Evolutionary conservation across 2,113 vertebrate species (phyloP), one percentile per base, ranked within the genome.

Genomic region (Mesocricetus auratus): DNA sequence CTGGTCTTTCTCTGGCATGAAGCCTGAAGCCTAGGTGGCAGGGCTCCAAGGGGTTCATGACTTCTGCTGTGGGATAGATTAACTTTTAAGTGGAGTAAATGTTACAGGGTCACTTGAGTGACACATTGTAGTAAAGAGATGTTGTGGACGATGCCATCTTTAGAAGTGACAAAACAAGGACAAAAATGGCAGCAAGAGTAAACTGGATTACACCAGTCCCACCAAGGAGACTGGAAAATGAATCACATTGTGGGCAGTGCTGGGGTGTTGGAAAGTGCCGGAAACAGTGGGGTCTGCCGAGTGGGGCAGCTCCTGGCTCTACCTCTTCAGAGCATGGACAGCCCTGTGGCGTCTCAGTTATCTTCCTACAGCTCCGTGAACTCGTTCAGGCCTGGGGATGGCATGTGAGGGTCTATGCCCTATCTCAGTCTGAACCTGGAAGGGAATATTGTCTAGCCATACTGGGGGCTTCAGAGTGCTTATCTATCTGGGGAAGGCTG

Each of bases 381-480:
- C 53, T 47, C 31, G 15, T 15, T 1, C 64, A 45, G 42, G 45
- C 10, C 26, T 12, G 88, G 29, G 16, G 33, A 56, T 36, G 60
- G 21, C 5, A 17, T 0, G 1, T 5, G 1, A 1, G 24, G 4
- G 17, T 39, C 31, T 11, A 29, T 4, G 24, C 22, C 26, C 42
- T 66, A 33, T 17, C 19, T 39, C 12, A 3, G 26, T 86, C 19
- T 16, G 10, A 21, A 21, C 21, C 22, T 39, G 33, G 5, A 0
- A 0, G 29, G 79, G 78, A 60, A 36, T n/a, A 31, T 0, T n/a
- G 45, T 36, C 45, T 16, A 64, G 68, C 6, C 39, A 45, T 33
- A 29, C 31, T 64, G 33, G 26, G 45, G 33, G 45, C 81, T 75
- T 69, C 8, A 5, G 82, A 4, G 16, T 56, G 47, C 17, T 22